Conservation (phyloP, 2,113 vertebrate species). For the Macquaria ambigua region DNA sequence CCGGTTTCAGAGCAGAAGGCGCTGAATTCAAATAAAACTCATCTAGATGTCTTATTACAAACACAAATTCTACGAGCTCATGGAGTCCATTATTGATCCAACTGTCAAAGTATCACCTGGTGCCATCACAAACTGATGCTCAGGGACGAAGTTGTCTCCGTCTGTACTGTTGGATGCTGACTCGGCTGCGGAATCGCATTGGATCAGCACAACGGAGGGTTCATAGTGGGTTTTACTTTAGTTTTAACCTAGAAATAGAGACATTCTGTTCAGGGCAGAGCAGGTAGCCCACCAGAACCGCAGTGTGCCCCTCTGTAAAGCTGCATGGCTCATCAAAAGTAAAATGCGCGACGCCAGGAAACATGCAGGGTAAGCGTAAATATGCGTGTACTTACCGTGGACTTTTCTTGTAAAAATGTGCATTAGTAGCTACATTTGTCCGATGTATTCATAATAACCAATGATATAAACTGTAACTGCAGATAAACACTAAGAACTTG, state of each 20-base stretch:
- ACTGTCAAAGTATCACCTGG: conserved; percentile 11
- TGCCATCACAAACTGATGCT: conserved; percentile 15
- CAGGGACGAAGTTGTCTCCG: background rate
- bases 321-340: conserved; percentile 49
- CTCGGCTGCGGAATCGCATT: background rate
- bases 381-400: conserved; percentile 38
- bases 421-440: background rate
- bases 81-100: background rate
- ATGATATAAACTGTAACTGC: background rate
- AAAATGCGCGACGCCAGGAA: background rate
- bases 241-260: background rate
- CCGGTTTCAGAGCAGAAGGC: background rate
- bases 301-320: conserved; percentile 29
- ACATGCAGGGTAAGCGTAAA: background rate
- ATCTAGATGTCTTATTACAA: background rate
- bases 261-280: background rate
- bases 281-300: conserved; percentile 14
- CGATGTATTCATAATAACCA: too few relatives aligned
- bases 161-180: conserved; percentile 2
- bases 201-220: background rate
- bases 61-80: too few relatives aligned
- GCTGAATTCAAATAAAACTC: background rate
- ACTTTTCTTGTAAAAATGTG: background rate
- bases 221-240: background rate
- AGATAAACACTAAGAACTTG: background rate